Evolutionary conservation across 2,888 invertebrate species (phyloP).

Genomic region (Neuroscelio doddi): DNA sequence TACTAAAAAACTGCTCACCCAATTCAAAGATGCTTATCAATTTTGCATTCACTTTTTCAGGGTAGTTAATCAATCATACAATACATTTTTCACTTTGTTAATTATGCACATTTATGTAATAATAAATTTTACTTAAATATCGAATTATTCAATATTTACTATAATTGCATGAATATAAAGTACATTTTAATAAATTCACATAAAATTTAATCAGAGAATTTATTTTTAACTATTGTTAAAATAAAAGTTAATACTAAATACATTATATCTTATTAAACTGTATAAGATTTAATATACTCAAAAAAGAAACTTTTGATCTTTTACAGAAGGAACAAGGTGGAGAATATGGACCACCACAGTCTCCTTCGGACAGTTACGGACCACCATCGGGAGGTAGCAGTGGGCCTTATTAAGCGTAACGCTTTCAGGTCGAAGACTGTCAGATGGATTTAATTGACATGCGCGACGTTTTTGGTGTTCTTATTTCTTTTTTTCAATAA

Average conservation of each 20-base stretch:
- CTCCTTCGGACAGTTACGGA: conserved; percentile 72
- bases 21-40: conserved; percentile 36
- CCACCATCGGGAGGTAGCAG: conserved; percentile 67
- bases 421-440: conserved; percentile 10
- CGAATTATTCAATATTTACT: too few relatives aligned
- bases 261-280: too few relatives aligned
- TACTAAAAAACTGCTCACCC: conserved; percentile 32
- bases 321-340: conserved; percentile 63
- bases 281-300: too few relatives aligned
- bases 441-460: conserved; percentile 31
- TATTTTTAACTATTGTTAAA: background rate
- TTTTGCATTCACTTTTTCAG: conserved; percentile 16
- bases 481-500: background rate
- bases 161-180: too few relatives aligned
- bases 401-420: conserved; percentile 53
- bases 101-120: too few relatives aligned
- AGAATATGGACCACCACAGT: conserved; percentile 67
- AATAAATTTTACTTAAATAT: too few relatives aligned
- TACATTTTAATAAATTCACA: too few relatives aligned
- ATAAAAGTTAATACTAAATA: too few relatives aligned
- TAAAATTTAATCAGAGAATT: too few relatives aligned
- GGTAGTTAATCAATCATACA: conserved; percentile 10
- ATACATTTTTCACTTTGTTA: conserved; percentile 9
- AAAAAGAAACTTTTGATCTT: conserved; percentile 15
- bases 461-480: conserved; percentile 25